phyloP scores from a whole-genome alignment of 2,888 invertebrate species.

The Drosophila suboccidentalis region DNA sequence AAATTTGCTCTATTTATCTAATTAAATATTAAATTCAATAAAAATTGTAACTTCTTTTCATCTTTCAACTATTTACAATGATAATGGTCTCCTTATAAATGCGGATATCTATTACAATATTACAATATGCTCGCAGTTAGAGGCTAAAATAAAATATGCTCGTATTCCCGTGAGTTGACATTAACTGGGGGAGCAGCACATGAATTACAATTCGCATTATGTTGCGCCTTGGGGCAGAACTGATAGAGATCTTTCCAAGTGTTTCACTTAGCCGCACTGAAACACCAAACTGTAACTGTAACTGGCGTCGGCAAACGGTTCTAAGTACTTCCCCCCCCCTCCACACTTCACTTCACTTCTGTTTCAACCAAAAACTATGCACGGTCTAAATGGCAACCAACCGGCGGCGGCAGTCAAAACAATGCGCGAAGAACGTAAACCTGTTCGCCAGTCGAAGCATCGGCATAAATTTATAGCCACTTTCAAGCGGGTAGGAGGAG shows the following conservation, averaged over 20 bases:
- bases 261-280: conserved; percentile 35
- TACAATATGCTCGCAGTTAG: not conserved
- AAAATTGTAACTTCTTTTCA: not conserved
- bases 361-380: conserved; percentile 9
- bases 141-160: not conserved
- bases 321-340: conserved; percentile 25
- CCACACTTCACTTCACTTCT: not conserved
- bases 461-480: conserved; percentile 43
- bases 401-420: conserved; percentile 33
- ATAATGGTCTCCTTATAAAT: not conserved
- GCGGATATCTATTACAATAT: not conserved
- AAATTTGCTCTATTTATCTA: not conserved
- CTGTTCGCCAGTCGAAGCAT: conserved; percentile 44
- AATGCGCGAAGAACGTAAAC: conserved; percentile 50
- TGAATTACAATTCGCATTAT: conserved; percentile 6
- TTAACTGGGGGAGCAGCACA: not conserved
- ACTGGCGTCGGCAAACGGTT: conserved; percentile 46
- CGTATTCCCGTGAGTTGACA: conserved; percentile 10
- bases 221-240: conserved; percentile 16
- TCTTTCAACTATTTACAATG: not conserved
- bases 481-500: not conserved
- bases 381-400: conserved; percentile 57
- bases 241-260: conserved; percentile 33
- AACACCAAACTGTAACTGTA: conserved; percentile 39
- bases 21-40: not conserved